These are phyloP conservation scores for Eupeodes latifasciatus DNA, from an alignment of 2,888 invertebrate species.

Conservation along the genomic window DNA sequence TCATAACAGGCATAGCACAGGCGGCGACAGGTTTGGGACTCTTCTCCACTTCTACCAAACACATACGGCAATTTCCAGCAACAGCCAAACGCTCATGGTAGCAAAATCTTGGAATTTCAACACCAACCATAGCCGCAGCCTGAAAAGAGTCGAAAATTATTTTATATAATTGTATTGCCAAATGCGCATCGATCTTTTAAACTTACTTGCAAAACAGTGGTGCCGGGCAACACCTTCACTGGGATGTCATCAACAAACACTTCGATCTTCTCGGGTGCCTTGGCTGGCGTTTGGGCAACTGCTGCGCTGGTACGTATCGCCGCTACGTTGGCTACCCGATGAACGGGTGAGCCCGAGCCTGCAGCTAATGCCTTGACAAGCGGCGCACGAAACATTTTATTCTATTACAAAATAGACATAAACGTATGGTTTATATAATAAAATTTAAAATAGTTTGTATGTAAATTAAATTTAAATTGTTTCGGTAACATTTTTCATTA, in stretches of 20 bases:
- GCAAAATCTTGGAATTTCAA: slow-evolving; percentile 99
- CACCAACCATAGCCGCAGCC: slow-evolving; percentile 97
- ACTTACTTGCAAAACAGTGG: slow-evolving; percentile 96
- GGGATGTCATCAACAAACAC: slow-evolving; percentile 98
- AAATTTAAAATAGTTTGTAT: slow-evolving; percentile 18
- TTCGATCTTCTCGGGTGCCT: slow-evolving; percentile 92
- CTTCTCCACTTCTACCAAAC: slow-evolving; percentile 99
- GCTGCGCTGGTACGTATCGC: slow-evolving; percentile 84
- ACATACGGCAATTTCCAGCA: slow-evolving; percentile 99
- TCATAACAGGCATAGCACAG: slow-evolving; percentile 99
- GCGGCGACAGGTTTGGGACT: slow-evolving; percentile 99
- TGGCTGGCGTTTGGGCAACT: slow-evolving; percentile 83
- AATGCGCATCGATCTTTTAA: neutral
- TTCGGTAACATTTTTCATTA: slow-evolving; percentile 67
- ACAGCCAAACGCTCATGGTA: slow-evolving; percentile 99
- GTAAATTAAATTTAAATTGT: slow-evolving; percentile 38
- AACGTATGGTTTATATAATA: slow-evolving; percentile 4
- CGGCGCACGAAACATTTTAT: slow-evolving; percentile 90
- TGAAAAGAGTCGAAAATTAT: slow-evolving; percentile 81
- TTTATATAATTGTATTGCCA: neutral
- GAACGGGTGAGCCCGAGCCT: slow-evolving; percentile 81
- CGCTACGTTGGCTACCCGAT: slow-evolving; percentile 84
- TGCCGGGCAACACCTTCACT: slow-evolving; percentile 97
- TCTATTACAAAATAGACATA: slow-evolving; percentile 42
- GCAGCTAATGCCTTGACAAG: slow-evolving; percentile 88